Evolutionary conservation across 2,888 invertebrate species (phyloP).

Genomic region (Drosophila testacea): DNA sequence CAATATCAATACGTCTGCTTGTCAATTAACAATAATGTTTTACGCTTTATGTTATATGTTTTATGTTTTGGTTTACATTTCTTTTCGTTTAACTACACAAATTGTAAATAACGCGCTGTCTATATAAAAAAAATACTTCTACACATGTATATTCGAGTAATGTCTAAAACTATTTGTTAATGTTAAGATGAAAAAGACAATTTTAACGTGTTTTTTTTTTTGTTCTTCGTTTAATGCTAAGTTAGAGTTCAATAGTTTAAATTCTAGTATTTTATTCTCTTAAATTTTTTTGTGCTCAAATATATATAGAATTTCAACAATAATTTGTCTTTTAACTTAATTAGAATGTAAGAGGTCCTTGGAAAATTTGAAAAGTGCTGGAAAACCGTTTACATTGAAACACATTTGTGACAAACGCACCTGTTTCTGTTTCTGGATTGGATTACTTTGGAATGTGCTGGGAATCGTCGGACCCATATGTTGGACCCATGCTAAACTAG

Average conservation of each 20-base stretch:
- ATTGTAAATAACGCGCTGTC: slow-evolving; percentile 65
- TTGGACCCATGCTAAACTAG: slow-evolving; percentile 64
- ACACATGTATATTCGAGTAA: slow-evolving; percentile 78
- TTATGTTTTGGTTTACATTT: slow-evolving; percentile 46
- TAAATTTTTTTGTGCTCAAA: slow-evolving; percentile 64
- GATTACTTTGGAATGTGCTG: slow-evolving; percentile 61
- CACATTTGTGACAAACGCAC: slow-evolving; percentile 60
- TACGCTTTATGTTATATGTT: slow-evolving; percentile 59
- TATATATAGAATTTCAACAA: slow-evolving; percentile 55
- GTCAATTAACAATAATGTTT: slow-evolving; percentile 24
- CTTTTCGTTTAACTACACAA: slow-evolving; percentile 54
- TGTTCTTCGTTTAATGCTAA: slow-evolving; percentile 44
- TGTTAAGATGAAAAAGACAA: slow-evolving; percentile 65
- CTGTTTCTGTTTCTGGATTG: slow-evolving; percentile 39
- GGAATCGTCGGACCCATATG: slow-evolving; percentile 54
- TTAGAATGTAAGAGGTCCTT: slow-evolving; percentile 59
- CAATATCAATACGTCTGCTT: slow-evolving; percentile 43
- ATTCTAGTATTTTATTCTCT: slow-evolving; percentile 47
- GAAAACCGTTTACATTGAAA: slow-evolving; percentile 49
- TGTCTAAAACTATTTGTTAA: slow-evolving; percentile 68
- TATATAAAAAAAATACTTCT: slow-evolving; percentile 59
- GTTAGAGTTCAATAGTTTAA: slow-evolving; percentile 68
- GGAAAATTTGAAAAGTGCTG: slow-evolving; percentile 44
- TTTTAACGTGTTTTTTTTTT: slow-evolving; percentile 32
- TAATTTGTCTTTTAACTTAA: slow-evolving; percentile 46